phyloP scores from a whole-genome alignment of 2,888 invertebrate genomes.

The Clostera curtula region DNA sequence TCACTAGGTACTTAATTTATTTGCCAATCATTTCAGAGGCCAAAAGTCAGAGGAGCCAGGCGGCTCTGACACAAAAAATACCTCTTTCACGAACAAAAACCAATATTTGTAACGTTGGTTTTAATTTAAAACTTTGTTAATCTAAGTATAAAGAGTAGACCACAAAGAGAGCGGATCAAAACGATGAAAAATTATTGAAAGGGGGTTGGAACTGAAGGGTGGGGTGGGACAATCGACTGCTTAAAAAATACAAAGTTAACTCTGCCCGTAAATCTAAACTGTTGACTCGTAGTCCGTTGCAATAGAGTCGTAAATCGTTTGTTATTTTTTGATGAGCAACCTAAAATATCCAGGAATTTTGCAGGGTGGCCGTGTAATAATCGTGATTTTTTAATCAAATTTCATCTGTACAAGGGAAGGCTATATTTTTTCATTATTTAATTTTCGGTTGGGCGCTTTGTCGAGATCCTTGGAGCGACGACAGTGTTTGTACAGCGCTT shows the following conservation, averaged over 20 bases:
- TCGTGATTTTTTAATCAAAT: constrained; percentile 77
- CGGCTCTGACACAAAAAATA: too few relatives aligned
- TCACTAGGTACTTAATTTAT: too few relatives aligned
- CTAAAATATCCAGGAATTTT: constrained; percentile 37
- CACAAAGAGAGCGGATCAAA: constrained; percentile 70
- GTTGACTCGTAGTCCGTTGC: constrained; percentile 8
- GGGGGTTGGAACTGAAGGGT: constrained; percentile 51
- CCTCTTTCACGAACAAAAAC: constrained; percentile 31
- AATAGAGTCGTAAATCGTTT: constrained; percentile 21
- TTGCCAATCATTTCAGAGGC: too few relatives aligned
- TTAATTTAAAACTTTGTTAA: constrained; percentile 75
- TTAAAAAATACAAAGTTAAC: constrained; percentile 42
- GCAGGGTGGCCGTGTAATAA: constrained; percentile 67
- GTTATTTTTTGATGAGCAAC: constrained; percentile 8
- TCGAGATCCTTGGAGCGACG: constrained; percentile 63
- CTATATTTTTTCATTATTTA: constrained; percentile 75
- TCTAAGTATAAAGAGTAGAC: constrained; percentile 66
- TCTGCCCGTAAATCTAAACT: constrained; percentile 21
- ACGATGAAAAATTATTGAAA: constrained; percentile 75
- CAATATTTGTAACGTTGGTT: constrained; percentile 58
- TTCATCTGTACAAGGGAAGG: constrained; percentile 73
- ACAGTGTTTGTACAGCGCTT: constrained; percentile 57
- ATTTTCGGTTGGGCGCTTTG: constrained; percentile 65
- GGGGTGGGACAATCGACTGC: constrained; percentile 56
- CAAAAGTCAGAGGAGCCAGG: too few relatives aligned